These are phyloP conservation scores for Morpho achilles DNA, from an alignment of 2,888 invertebrate species.

Conservation along the genomic window DNA sequence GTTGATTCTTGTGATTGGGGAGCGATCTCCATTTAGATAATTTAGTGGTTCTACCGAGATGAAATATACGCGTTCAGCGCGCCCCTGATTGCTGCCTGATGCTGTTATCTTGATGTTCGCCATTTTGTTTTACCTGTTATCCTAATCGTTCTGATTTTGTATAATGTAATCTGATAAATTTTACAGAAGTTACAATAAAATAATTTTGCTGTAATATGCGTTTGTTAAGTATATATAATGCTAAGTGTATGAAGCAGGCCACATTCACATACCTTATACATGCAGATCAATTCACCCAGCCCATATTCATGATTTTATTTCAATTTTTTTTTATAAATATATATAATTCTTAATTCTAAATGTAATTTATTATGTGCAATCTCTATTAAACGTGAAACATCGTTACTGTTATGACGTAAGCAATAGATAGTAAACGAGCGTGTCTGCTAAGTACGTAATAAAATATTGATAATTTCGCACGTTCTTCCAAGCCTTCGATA, in stretches of 20 bases:
- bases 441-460: too few species aligned
- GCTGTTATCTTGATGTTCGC: slow-evolving; percentile 53
- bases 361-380: too few species aligned
- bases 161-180: not conserved
- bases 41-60: slow-evolving; percentile 65
- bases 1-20: slow-evolving; percentile 52
- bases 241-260: too few species aligned
- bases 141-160: slow-evolving; percentile 23
- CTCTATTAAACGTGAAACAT: too few species aligned
- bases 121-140: slow-evolving; percentile 48
- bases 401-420: not conserved
- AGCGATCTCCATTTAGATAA: slow-evolving; percentile 75
- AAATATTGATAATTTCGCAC: slow-evolving; percentile 3
- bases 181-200: too few species aligned
- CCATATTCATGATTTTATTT: too few species aligned
- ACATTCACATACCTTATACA: too few species aligned
- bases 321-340: too few species aligned
- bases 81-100: slow-evolving; percentile 54
- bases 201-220: too few species aligned
- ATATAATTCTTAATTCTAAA: too few species aligned
- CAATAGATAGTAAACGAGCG: not conserved
- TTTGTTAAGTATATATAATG: too few species aligned
- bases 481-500: slow-evolving; percentile 61
- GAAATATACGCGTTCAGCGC: slow-evolving; percentile 56
- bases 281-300: too few species aligned